Percentiles rank a stretch among this genome's conserved stretches.
These are phyloP conservation scores for Ctenicera cuprea DNA, from an alignment of 2,888 invertebrate species.

Conservation along the genomic window DNA sequence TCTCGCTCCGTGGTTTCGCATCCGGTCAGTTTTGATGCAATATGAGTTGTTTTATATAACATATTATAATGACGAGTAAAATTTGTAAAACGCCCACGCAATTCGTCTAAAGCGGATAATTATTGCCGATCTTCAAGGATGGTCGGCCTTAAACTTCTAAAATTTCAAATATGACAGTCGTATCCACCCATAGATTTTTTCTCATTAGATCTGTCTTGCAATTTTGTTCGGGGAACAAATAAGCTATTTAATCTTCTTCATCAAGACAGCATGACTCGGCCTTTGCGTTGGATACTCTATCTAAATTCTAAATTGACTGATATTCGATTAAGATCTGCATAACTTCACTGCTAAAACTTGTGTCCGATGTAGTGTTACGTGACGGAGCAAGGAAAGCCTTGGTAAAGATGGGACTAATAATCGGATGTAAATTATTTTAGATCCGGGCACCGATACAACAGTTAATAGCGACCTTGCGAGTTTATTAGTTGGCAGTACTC, in stretches of 20 bases:
- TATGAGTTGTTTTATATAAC: slow-evolving; percentile 17
- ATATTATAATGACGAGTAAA: slow-evolving; percentile 1
- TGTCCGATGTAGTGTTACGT: slow-evolving; percentile 3
- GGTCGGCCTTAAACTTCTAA: slow-evolving; percentile 13
- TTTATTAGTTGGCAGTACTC: slow-evolving; percentile 8
- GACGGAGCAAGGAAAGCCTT: slow-evolving; percentile 5
- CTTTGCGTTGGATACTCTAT: slow-evolving; percentile 2
- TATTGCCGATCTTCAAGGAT: slow-evolving; percentile 7
- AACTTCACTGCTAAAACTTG: neutral
- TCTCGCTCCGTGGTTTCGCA: slow-evolving; percentile 58
- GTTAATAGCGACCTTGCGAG: slow-evolving; percentile 23
- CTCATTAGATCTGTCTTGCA: slow-evolving; percentile 1
- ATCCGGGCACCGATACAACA: slow-evolving; percentile 27
- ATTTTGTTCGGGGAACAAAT: neutral
- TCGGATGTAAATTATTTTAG: slow-evolving; percentile 32
- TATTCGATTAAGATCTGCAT: slow-evolving; percentile 21
- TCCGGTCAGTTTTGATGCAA: slow-evolving; percentile 39
- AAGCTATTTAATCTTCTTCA: slow-evolving; percentile 16
- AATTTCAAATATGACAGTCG: neutral
- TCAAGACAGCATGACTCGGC: slow-evolving; percentile 23
- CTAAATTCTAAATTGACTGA: slow-evolving; percentile 24
- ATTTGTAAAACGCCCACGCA: slow-evolving; percentile 1
- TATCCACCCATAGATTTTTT: neutral
- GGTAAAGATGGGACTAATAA: slow-evolving; percentile 30
- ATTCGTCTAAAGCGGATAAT: neutral